Evolutionary conservation across 2,113 vertebrate species (phyloP), one percentile per base, ranked within the genome.

Genomic region (Sardina pilchardus): DNA sequence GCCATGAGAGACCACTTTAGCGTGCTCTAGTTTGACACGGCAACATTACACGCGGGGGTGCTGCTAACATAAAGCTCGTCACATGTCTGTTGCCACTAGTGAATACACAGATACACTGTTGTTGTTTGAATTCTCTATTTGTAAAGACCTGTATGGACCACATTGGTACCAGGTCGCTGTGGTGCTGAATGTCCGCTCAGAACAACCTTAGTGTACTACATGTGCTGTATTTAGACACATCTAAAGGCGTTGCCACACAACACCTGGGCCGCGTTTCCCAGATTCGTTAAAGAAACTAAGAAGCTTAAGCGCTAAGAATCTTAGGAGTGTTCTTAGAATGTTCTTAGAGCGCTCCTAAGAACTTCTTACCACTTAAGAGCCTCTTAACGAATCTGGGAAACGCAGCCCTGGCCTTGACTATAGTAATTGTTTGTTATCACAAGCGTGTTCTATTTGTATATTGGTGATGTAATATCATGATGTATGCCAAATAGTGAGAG

Each of bases 111-210:
- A 17, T 59, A 59, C 8, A 81, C 45, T 24, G 24, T 26, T 56
- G 12, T 71, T 12, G 48, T 5, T 10, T 39, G n/a, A 81, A 30
- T 47, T 81, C 24, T 34, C 26, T n/a, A 21, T 26, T 12, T 75
- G 39, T 43, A 78, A 26, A 36, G 34, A 78, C 71, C 71, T 78
- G 30, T 78, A 78, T 78, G 30, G 71, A 78, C 71, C 71, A 78
- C 34, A 78, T 78, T 78, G 71, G 71, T 78, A 78, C 71, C 4
- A 6, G 71, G 71, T 78, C 14, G 71, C 71, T 78, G 71, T 36
- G 14, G 26, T 78, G 71, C 30, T 78, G 71, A 36, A 6, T 78
- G 34, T 78, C 30, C 26, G 10, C 3, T 78, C 10, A 36, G 34
- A 78, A 78, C 71, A 78, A 16, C 71, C 1, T 5, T 36, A 16